These are phyloP conservation scores for Odontamblyopus lacepedii DNA, from an alignment of 2,797 vertebrate species.

Conservation along the genomic window DNA sequence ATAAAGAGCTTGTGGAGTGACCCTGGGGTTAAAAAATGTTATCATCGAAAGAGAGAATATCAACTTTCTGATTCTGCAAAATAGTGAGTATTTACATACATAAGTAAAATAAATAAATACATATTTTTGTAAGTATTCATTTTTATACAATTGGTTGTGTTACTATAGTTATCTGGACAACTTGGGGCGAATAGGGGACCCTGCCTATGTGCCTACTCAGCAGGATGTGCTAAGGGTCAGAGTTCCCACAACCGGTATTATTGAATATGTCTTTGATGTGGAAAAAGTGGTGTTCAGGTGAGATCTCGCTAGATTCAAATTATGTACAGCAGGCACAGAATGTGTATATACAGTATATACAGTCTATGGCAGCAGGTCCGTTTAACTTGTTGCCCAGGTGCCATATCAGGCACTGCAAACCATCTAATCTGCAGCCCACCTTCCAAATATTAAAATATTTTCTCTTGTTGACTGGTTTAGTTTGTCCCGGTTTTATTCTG, in stretches of 20 bases:
- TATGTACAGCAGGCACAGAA: neutral
- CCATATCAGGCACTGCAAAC: too few species aligned
- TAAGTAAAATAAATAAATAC: neutral
- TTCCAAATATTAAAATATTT: too few species aligned
- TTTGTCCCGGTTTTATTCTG: too few species aligned
- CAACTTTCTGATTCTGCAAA: conserved; percentile 96
- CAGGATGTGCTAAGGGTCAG: conserved; percentile 86
- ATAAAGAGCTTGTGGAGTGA: conserved; percentile 95
- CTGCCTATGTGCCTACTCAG: conserved; percentile 80
- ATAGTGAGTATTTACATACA: conserved; percentile 85
- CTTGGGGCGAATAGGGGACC: conserved; percentile 76
- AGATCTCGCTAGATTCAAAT: neutral
- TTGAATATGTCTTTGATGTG: conserved; percentile 85
- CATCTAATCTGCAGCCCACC: too few species aligned
- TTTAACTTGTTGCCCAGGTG: too few species aligned
- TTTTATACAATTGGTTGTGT: conserved; percentile 3
- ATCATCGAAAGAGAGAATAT: conserved; percentile 92
- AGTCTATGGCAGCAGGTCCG: too few species aligned
- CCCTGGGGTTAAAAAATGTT: conserved; percentile 93
- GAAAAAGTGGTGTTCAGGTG: conserved; percentile 87
- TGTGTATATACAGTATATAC: too few species aligned
- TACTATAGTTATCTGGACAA: conserved; percentile 81
- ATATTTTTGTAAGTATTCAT: neutral
- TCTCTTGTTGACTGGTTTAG: too few species aligned
- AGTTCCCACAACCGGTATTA: conserved; percentile 86